A percentile compares a stretch with the other conserved stretches of the same genome.
Conservation (phyloP, 2,797 vertebrate species). For the Dryobates pubescens region DNA sequence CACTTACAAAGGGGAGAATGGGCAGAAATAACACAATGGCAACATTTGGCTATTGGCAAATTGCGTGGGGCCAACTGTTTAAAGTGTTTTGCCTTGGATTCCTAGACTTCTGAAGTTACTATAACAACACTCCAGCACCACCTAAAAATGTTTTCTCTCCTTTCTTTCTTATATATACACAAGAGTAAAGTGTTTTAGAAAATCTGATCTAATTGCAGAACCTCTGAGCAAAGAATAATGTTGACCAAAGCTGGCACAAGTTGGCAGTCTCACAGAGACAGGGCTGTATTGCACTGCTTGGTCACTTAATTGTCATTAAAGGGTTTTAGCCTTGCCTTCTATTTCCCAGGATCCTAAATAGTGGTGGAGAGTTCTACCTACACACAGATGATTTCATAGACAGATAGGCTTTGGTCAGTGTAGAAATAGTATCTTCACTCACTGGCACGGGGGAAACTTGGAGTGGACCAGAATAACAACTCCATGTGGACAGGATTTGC, state of each 20-base stretch:
- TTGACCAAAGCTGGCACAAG: slow-evolving; percentile 42
- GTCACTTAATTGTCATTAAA: slow-evolving; percentile 30
- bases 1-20: not conserved
- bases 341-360: slow-evolving; percentile 40
- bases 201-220: slow-evolving; percentile 32
- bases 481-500: not conserved
- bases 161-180: not conserved
- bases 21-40: not conserved
- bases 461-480: slow-evolving; percentile 22
- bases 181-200: slow-evolving; percentile 2
- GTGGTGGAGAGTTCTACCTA: slow-evolving; percentile 19
- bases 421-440: slow-evolving; percentile 34
- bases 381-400: slow-evolving; percentile 18
- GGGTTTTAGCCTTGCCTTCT: slow-evolving; percentile 13
- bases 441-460: slow-evolving; percentile 1
- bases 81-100: not conserved
- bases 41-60: not conserved
- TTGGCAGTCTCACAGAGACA: slow-evolving; percentile 17
- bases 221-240: slow-evolving; percentile 2
- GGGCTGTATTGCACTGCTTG: not conserved
- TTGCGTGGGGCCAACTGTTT: not conserved
- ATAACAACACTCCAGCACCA: slow-evolving; percentile 36
- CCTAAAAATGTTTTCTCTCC: slow-evolving; percentile 30
- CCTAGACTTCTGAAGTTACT: slow-evolving; percentile 25
- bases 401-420: slow-evolving; percentile 14